Evolutionary conservation across 2,888 invertebrate genomes (phyloP), one percentile per base, ranked within the genome.

Genomic region (Azorinus chamasolen): DNA sequence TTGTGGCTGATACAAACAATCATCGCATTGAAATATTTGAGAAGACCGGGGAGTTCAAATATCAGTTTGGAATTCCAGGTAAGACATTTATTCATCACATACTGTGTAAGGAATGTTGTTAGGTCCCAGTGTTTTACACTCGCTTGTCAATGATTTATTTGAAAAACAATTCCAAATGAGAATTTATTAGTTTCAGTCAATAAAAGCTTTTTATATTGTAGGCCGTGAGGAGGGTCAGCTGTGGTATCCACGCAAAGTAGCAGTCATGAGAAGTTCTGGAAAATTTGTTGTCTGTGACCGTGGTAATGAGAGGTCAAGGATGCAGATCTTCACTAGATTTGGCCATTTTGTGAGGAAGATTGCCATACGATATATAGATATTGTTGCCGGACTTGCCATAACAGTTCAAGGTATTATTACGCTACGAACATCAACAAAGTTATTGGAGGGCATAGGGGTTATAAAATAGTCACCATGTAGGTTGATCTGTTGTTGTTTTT

Each of bases 161-260:
- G n/a, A n/a, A n/a, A n/a, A n/a, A n/a, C n/a, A n/a, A n/a, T n/a
- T n/a, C n/a, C n/a, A n/a, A n/a, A n/a, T n/a, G n/a, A n/a, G n/a
- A n/a, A n/a, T n/a, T n/a, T n/a, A n/a, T n/a, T n/a, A n/a, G n/a
- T n/a, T n/a, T n/a, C n/a, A n/a, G n/a, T n/a, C n/a, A n/a, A n/a
- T n/a, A n/a, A n/a, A n/a, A n/a, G n/a, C n/a, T n/a, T n/a, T n/a
- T n/a, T n/a, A n/a, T n/a, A n/a, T n/a, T n/a, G n/a, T n/a, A 92
- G 93, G 93, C 6, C 88, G 93, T 46, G 98, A 98, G 88, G 98
- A 99, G 91, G 98, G 98, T 0, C 98, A 98, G 91, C 94, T 99
- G 81, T 99, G 98, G 98, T 98, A 98, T 93, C 98, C 99, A 3
- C 95, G 98, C 55, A 98, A 99, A 94, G 98, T 98, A 58, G 98